Base-by-base conservation (phyloP, 2,797 vertebrate genomes). In the Platalea minor region DNA sequence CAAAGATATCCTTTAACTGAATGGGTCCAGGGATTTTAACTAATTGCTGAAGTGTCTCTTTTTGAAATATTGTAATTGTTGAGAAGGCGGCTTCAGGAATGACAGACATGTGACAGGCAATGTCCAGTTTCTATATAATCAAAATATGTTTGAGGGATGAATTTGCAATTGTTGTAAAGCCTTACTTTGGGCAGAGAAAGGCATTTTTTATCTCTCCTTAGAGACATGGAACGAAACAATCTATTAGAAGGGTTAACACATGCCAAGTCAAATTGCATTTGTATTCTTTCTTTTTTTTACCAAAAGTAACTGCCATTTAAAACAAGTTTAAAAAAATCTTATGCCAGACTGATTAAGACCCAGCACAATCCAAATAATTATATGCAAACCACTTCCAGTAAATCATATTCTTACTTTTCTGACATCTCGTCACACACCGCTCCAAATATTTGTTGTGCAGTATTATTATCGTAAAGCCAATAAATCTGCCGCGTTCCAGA, bases 371-470 rank as follows among this genome's bases (percentile, higher is more conserved):
- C 41, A 61, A 60, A 65, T 68, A 63, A 33, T 28, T 19, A 17
- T 37, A 37, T 0, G 0, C 19, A 21, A 86, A 54, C 23, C 39
- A 26, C 18, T 86, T 39, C 10, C 29, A 35, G 26, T 51, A n/a
- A 67, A 29, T 57, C 28, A 2, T 56, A 60, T 3, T 63, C 33
- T 48, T 33, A 4, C 28, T 43, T 17, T 37, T n/a, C 25, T 23
- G 41, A 6, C 37, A 8, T 20, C 45, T 65, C 29, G 3, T 7
- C 5, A 0, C 1, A 14, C 46, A 2, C 21, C 0, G 3, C 4
- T 3, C 8, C 70, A 25, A 45, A 0, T 3, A 3, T 3, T 37
- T 35, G 5, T 68, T 17, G 41, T 37, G 20, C 37, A 15, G n/a
- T 31, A 5, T 57, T 25, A 1, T 7, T 56, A 6, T 15, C 14